Evolutionary conservation across 2,888 invertebrate genomes (phyloP), one percentile per base, ranked within the genome.

Genomic region (Lepidochitona cinerea): DNA sequence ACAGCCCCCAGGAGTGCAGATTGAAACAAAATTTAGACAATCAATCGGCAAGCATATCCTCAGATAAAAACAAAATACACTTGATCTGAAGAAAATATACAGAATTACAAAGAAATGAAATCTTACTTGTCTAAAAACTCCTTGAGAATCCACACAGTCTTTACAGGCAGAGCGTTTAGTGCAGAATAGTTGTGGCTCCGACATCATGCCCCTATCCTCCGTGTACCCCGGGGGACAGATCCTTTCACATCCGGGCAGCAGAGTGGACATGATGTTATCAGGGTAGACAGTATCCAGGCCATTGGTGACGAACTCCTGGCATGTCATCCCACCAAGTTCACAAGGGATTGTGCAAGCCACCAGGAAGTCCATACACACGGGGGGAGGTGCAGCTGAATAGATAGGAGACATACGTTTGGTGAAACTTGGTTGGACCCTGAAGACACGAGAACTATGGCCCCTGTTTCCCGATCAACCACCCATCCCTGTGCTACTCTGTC

Each of bases 371-470:
- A 59, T 23, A 26, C 59, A 59, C 59, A 59, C 1, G 23, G 59
- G 59, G 14, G 59, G 59, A 4, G 26, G 18, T 14, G 59, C 49
- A 49, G 49, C 49, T 49, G 49, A 2, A 49, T n/a, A n/a, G n/a
- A n/a, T n/a, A n/a, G n/a, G n/a, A n/a, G n/a, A n/a, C n/a, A n/a
- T n/a, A 75, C 70, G 33, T 75, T 75, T 35, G 75, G 69, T 37
- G 74, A 75, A 37, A 66, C 75, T 59, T 80, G 79, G 79, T n/a
- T 68, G 33, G 80, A 80, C 66, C 72, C 75, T 14, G 41, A 70
- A 23, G 77, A 77, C 23, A 68, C 54, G 14, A 68, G 77, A 33
- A 5, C 18, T 33, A 52, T 72, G 12, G 3, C 32, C 3, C 37
- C 67, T 67, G 67, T 67, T 67, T 3, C 18, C 7, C 23, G 18